Conservation (phyloP, 2,888 invertebrate genomes). For the Cephus nigrinus region DNA sequence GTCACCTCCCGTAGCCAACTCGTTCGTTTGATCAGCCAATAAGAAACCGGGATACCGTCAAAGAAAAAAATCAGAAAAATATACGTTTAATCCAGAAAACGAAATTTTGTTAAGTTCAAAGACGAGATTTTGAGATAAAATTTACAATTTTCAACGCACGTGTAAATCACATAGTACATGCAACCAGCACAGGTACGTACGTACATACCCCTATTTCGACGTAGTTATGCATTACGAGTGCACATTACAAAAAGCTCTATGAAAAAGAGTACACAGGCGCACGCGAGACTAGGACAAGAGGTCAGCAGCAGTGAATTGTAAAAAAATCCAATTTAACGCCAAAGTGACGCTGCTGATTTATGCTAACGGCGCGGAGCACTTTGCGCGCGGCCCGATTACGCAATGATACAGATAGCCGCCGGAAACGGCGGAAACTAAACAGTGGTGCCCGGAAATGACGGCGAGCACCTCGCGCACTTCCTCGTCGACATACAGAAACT, state of each 20-base stretch:
- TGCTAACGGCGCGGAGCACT: constrained; percentile 10
- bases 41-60: not conserved
- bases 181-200: not conserved
- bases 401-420: constrained; percentile 53
- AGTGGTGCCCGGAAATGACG: constrained; percentile 59
- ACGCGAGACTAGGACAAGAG: not conserved
- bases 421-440: constrained; percentile 60
- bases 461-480: constrained; percentile 54
- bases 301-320: not conserved
- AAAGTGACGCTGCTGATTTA: not conserved
- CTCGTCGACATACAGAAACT: constrained; percentile 27
- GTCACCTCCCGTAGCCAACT: not conserved
- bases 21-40: not conserved
- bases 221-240: too few relatives aligned
- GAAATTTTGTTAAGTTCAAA: not conserved
- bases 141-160: not conserved
- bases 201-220: not conserved
- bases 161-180: not conserved
- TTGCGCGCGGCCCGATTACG: constrained; percentile 36
- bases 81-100: not conserved
- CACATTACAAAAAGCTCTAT: too few relatives aligned
- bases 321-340: not conserved
- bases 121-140: not conserved
- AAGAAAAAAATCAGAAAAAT: not conserved
- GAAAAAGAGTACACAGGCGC: not conserved